Evolutionary conservation across 2,113 vertebrate species (phyloP), one percentile per base, ranked within the genome.

Genomic region (Tachycineta bicolor): DNA sequence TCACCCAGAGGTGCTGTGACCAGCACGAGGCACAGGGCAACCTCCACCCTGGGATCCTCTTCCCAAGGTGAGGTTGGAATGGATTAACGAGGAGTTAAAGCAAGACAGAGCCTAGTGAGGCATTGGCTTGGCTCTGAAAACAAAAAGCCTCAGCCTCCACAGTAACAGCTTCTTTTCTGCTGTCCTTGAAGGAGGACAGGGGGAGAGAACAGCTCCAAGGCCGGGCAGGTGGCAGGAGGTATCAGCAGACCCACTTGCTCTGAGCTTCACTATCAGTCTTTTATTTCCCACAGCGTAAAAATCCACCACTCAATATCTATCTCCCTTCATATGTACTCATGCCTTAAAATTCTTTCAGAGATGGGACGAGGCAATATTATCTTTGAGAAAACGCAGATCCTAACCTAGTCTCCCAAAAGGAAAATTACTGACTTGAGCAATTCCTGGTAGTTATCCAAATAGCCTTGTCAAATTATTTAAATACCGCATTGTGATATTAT

Each of bases 391-490:
- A 83, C 11, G 74, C 92, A 96, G 95, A 93, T 83, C 92, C 94
- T 58, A 73, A 95, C 95, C 91, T 49, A 73, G 73, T 64, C 83
- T 93, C 90, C 97, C 96, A 93, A 97, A 97, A 98, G 97, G 97
- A 98, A 98, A 98, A 97, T 97, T 96, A 97, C 97, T 87, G 94
- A 95, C 95, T 97, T 90, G 95, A 96, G 95, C 96, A 91, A 94
- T 93, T 93, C 97, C 95, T 96, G 97, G 96, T 97, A 58, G 47
- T 85, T 94, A 97, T 98, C 96, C 97, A 91, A 97, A 91, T 91
- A 97, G 96, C 92, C 98, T 98, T 97, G 98, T 97, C 96, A 97
- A 98, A 98, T 98, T 98, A 98, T 97, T 97, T 97, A 97, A 98
- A 97, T 97, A 97, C 96, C 94, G 71, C 98, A 96, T 96, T 98